Percentiles rank a stretch among this genome's conserved stretches.
Conservation (phyloP, 2,888 invertebrate genomes). For the Temnothorax unifasciatus region DNA sequence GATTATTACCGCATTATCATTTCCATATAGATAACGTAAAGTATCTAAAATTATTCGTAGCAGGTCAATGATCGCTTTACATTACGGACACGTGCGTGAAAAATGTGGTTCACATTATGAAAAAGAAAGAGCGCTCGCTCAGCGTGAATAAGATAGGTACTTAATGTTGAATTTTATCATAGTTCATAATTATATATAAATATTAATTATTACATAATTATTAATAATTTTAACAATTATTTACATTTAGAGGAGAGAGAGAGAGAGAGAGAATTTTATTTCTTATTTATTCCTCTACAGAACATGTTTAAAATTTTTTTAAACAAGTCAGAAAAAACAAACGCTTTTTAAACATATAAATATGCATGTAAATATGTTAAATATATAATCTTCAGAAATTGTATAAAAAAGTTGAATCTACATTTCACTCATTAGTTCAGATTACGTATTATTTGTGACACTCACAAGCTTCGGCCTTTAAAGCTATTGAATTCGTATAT, state of each 20-base stretch:
- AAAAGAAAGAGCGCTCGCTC: neutral
- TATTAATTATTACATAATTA: neutral
- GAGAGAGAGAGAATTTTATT: neutral
- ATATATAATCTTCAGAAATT: neutral
- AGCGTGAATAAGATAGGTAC: neutral
- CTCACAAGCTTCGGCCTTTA: neutral
- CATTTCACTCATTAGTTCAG: neutral
- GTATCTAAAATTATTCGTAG: slow-evolving; percentile 20
- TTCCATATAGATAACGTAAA: slow-evolving; percentile 34
- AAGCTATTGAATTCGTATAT: slow-evolving; percentile 18
- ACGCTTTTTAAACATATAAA: neutral
- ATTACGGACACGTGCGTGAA: neutral
- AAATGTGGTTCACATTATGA: neutral
- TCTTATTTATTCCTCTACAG: neutral
- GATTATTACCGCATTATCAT: slow-evolving; percentile 65
- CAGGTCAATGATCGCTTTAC: slow-evolving; percentile 1
- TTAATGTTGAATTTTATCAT: neutral
- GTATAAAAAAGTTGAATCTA: neutral
- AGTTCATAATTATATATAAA: neutral
- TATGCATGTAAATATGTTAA: neutral
- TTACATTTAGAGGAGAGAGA: neutral
- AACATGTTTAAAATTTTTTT: neutral
- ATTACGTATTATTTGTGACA: neutral
- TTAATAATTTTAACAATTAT: neutral
- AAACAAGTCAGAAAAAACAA: neutral